phyloP scores from a whole-genome alignment of 2,888 invertebrate genomes.

The Cataglyphis livida region DNA sequence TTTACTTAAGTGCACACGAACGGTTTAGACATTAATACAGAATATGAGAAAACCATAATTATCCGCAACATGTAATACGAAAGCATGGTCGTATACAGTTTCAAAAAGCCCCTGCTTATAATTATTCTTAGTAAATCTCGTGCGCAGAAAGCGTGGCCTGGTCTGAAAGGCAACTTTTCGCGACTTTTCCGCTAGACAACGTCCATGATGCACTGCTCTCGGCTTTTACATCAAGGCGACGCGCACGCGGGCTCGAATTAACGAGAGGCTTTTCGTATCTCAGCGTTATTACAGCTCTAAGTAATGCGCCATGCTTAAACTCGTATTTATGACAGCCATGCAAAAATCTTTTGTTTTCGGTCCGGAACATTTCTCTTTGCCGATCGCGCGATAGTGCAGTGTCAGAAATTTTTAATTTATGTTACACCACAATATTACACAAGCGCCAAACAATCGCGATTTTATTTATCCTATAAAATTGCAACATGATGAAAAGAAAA shows the following conservation, averaged over 20 bases:
- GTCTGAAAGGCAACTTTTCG: slow-evolving; percentile 45
- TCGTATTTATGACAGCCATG: slow-evolving; percentile 52
- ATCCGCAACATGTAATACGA: background rate
- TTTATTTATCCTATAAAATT: slow-evolving; percentile 18
- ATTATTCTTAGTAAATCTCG: slow-evolving; percentile 45
- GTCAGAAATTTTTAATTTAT: slow-evolving; percentile 57
- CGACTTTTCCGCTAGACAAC: slow-evolving; percentile 52
- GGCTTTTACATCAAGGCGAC: slow-evolving; percentile 45
- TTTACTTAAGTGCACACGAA: background rate
- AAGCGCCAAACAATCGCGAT: background rate
- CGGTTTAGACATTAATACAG: background rate
- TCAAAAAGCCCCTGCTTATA: slow-evolving; percentile 18
- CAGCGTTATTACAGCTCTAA: slow-evolving; percentile 64
- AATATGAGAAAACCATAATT: background rate
- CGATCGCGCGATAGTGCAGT: slow-evolving; percentile 23
- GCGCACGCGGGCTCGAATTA: slow-evolving; percentile 64
- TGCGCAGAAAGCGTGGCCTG: background rate
- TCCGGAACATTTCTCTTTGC: slow-evolving; percentile 46
- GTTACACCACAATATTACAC: background rate
- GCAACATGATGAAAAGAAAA: background rate
- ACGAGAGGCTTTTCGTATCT: slow-evolving; percentile 68
- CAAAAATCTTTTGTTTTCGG: slow-evolving; percentile 64
- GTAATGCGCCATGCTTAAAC: slow-evolving; percentile 67
- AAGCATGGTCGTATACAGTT: background rate
- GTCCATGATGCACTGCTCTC: slow-evolving; percentile 49